These are phyloP conservation scores for Eptesicus fuscus DNA, from an alignment of 2,113 vertebrate genomes.

Conservation along the genomic window DNA sequence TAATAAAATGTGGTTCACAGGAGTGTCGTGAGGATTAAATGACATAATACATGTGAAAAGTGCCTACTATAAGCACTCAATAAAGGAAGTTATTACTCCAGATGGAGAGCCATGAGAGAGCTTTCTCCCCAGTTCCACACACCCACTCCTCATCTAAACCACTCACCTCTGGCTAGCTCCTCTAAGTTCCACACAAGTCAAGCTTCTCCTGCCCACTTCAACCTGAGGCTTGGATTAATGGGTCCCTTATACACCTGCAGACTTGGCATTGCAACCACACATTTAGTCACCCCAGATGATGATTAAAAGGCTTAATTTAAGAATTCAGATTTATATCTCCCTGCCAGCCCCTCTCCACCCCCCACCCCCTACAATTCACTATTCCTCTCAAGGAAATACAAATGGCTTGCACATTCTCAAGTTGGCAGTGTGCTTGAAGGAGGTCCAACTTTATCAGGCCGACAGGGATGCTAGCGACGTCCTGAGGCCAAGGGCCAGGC, in stretches of 20 bases:
- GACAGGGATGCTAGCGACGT: not conserved
- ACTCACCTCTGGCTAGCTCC: not conserved
- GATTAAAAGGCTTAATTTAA: slow-evolving; percentile 45
- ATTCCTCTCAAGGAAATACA: not conserved
- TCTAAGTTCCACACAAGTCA: not conserved
- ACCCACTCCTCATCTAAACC: not conserved
- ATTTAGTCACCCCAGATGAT: slow-evolving; percentile 63
- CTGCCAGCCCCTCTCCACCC: too few relatives aligned
- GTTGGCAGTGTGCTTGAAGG: not conserved
- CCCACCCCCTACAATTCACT: not conserved
- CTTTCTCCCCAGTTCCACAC: not conserved
- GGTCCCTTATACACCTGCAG: not conserved
- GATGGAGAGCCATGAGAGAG: not conserved
- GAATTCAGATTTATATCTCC: not conserved
- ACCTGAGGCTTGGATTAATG: not conserved
- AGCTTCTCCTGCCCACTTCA: not conserved
- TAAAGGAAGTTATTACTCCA: not conserved
- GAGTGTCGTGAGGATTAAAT: not conserved
- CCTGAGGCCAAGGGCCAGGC: not conserved
- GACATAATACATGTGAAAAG: not conserved
- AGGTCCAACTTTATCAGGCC: not conserved
- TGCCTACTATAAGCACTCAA: not conserved
- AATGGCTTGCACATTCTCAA: not conserved
- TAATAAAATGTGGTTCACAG: not conserved
- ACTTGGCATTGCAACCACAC: slow-evolving; percentile 58